These are phyloP conservation scores for Gymnocypris eckloni DNA, from an alignment of 2,797 vertebrate genomes.

Conservation along the genomic window DNA sequence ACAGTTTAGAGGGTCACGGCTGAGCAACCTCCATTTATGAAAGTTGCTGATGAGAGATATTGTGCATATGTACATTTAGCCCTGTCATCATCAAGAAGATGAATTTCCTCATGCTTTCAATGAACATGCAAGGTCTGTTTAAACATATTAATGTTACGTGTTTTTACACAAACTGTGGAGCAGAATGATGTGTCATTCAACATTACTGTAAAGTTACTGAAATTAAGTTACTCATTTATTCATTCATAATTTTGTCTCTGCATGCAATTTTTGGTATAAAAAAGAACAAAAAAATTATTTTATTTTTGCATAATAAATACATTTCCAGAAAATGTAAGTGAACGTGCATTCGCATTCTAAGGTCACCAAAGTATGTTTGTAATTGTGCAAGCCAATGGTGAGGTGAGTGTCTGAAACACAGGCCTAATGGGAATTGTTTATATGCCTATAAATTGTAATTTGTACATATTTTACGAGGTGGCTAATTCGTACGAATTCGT, in stretches of 20 bases:
- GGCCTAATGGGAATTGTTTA: not conserved
- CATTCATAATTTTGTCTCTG: not conserved
- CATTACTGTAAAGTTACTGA: not conserved
- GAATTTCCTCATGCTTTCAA: not conserved
- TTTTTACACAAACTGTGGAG: not conserved
- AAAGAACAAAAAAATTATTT: not conserved
- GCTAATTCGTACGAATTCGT: too few relatives aligned
- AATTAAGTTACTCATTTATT: not conserved
- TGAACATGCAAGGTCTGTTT: not conserved
- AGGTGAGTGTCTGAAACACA: too few relatives aligned
- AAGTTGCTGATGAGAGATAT: slow-evolving; percentile 47
- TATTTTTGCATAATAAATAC: not conserved
- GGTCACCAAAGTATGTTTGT: not conserved
- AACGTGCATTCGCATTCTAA: not conserved
- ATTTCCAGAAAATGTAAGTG: not conserved
- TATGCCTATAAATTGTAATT: not conserved
- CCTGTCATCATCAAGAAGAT: slow-evolving; percentile 27
- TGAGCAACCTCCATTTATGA: slow-evolving; percentile 50
- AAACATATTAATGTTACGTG: not conserved
- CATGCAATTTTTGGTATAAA: not conserved
- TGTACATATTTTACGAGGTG: too few relatives aligned
- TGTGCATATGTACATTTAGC: slow-evolving; percentile 29
- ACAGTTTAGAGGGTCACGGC: slow-evolving; percentile 50
- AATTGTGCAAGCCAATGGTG: not conserved
- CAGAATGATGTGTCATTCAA: not conserved